Conservation (phyloP, 2,888 invertebrate species). For the Magallana nippona region DNA sequence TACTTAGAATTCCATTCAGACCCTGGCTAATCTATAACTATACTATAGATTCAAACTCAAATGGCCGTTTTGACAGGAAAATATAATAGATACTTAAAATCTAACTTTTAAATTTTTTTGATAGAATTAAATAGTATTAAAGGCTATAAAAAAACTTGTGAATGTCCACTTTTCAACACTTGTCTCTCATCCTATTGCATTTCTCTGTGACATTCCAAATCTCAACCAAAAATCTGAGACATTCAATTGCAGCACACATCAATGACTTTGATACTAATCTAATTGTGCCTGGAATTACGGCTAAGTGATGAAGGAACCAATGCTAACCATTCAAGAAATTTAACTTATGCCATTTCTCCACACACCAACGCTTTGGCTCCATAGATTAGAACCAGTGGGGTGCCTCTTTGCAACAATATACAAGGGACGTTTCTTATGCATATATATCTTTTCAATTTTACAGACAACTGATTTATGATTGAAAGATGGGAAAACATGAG, state of each 20-base stretch:
- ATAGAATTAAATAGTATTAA: too few relatives aligned
- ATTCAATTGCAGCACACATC: conserved; percentile 33
- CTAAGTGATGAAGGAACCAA: conserved; percentile 15
- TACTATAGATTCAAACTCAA: too few relatives aligned
- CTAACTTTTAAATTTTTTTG: too few relatives aligned
- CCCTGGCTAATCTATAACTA: too few relatives aligned
- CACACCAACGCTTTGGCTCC: conserved; percentile 23
- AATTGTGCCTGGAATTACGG: conserved; percentile 15
- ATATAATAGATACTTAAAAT: too few relatives aligned
- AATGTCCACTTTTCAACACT: not conserved
- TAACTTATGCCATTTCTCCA: conserved; percentile 23
- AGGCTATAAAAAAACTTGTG: too few relatives aligned
- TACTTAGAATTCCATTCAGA: not conserved
- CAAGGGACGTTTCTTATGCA: conserved; percentile 31
- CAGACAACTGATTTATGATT: conserved; percentile 35
- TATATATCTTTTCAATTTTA: conserved; percentile 33
- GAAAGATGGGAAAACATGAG: conserved; percentile 32
- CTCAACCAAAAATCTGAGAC: conserved; percentile 29
- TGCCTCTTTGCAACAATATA: conserved; percentile 26
- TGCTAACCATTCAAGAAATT: conserved; percentile 30
- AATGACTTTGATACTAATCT: conserved; percentile 27
- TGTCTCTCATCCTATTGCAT: not conserved
- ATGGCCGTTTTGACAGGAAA: too few relatives aligned
- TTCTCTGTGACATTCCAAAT: not conserved
- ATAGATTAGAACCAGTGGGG: not conserved